phyloP scores from a whole-genome alignment of 92 coral and sea anemone genomes.

The Phenganax marumi region DNA sequence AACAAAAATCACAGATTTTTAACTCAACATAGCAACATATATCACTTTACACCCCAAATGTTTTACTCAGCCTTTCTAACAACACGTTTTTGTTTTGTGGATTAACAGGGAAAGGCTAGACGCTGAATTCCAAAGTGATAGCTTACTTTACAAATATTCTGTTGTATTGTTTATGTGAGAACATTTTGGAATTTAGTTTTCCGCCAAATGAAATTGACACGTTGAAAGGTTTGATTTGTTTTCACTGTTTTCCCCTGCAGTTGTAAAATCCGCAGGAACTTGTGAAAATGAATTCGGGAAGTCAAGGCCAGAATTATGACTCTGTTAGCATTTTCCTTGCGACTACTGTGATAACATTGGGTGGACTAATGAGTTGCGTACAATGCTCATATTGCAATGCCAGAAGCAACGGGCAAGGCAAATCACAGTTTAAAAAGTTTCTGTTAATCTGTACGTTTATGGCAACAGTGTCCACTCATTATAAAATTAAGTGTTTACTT shows the following conservation, averaged over 20 bases:
- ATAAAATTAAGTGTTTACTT: no score
- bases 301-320: no score
- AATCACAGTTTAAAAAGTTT: no score
- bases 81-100: constrained; percentile 26
- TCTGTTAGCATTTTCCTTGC: no score
- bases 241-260: neutral
- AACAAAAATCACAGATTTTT: neutral
- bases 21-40: neutral
- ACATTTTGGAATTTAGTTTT: constrained; percentile 21
- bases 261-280: neutral
- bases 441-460: no score
- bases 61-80: neutral
- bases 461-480: no score
- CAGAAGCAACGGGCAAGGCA: no score
- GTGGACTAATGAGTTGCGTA: no score
- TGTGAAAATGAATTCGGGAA: constrained; percentile 1
- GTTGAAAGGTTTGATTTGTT: constrained; percentile 41
- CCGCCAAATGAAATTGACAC: constrained; percentile 28
- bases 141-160: constrained; percentile 20
- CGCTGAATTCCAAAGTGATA: neutral
- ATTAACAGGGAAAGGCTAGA: neutral
- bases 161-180: constrained; percentile 36
- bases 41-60: neutral
- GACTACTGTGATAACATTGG: no score
- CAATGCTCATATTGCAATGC: no score